Evolutionary conservation across 2,888 invertebrate genomes (phyloP).

Genomic region (Brachylomia viminalis): DNA sequence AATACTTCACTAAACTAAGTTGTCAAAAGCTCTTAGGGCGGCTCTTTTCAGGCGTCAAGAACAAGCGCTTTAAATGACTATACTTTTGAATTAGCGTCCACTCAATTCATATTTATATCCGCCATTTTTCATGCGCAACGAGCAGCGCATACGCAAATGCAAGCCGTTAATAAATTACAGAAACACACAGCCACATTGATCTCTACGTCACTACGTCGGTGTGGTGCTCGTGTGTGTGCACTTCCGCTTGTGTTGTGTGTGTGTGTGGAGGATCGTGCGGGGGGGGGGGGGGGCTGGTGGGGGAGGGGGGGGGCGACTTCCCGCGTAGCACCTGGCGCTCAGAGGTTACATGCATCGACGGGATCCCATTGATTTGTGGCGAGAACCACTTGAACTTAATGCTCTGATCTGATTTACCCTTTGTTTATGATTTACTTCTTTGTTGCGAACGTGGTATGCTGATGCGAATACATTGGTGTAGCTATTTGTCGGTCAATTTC

Average conservation of each 20-base stretch:
- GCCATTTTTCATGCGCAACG: conserved; percentile 85
- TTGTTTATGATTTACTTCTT: conserved; percentile 71
- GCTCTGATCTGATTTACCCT: conserved; percentile 78
- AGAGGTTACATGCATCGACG: conserved; percentile 84
- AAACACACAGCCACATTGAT: conserved; percentile 81
- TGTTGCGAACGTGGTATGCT: conserved; percentile 30
- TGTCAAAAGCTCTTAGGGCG: conserved; percentile 70
- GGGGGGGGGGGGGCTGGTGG: conserved; percentile 44
- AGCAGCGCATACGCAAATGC: conserved; percentile 86
- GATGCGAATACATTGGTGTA: conserved; percentile 27
- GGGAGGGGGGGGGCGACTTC: conserved; percentile 78
- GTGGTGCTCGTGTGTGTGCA: conserved; percentile 71
- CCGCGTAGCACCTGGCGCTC: conserved; percentile 90
- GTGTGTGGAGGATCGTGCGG: conserved; percentile 73
- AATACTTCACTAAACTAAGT: conserved; percentile 60
- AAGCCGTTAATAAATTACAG: conserved; percentile 87
- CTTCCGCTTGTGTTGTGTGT: conserved; percentile 77
- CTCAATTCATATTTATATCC: conserved; percentile 84
- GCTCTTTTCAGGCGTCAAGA: conserved; percentile 74
- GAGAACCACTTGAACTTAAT: conserved; percentile 80
- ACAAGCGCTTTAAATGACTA: conserved; percentile 77
- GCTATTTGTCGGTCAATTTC: conserved; percentile 31
- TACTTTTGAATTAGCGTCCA: conserved; percentile 84
- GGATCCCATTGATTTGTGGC: conserved; percentile 88
- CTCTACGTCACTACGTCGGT: conserved; percentile 76